These are phyloP conservation scores for Synaphobranchus kaupii DNA, from an alignment of 2,797 vertebrate genomes.

Conservation along the genomic window DNA sequence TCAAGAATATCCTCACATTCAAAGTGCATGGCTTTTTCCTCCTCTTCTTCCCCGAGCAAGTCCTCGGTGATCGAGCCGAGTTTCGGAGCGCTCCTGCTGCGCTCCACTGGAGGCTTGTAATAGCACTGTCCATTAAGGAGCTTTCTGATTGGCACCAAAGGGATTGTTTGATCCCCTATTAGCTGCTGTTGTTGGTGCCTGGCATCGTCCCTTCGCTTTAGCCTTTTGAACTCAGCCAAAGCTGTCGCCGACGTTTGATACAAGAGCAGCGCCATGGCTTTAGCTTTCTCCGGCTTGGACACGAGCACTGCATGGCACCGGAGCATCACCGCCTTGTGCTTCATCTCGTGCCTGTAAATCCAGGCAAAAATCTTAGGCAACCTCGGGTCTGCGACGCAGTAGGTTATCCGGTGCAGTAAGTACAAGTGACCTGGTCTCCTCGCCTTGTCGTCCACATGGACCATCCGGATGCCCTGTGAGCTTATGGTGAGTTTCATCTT, in stretches of 20 bases:
- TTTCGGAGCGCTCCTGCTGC: slow-evolving; percentile 77
- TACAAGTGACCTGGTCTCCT: slow-evolving; percentile 78
- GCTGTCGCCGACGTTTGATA: slow-evolving; percentile 80
- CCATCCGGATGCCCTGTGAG: slow-evolving; percentile 80
- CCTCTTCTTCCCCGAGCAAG: slow-evolving; percentile 75
- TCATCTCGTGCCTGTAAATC: slow-evolving; percentile 81
- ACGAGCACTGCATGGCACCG: slow-evolving; percentile 79
- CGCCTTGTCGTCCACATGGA: slow-evolving; percentile 69
- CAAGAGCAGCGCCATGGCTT: slow-evolving; percentile 78
- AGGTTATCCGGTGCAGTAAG: slow-evolving; percentile 79
- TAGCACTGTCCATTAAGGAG: slow-evolving; percentile 74
- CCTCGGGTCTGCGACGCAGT: slow-evolving; percentile 77
- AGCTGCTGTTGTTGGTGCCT: slow-evolving; percentile 79
- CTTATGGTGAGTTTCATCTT: slow-evolving; percentile 80
- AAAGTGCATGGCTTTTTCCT: slow-evolving; percentile 70
- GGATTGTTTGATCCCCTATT: slow-evolving; percentile 74
- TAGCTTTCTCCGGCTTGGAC: slow-evolving; percentile 78
- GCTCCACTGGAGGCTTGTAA: slow-evolving; percentile 79
- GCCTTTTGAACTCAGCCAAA: slow-evolving; percentile 77
- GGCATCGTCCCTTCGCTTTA: slow-evolving; percentile 79
- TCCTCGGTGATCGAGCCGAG: slow-evolving; percentile 81
- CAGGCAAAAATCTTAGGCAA: slow-evolving; percentile 78
- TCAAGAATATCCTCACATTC: slow-evolving; percentile 75
- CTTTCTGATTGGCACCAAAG: slow-evolving; percentile 73
- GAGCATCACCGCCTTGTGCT: slow-evolving; percentile 81